Base-by-base conservation (phyloP, 1,140 invertebrate genomes). In the Drosophila eugracilis region DNA sequence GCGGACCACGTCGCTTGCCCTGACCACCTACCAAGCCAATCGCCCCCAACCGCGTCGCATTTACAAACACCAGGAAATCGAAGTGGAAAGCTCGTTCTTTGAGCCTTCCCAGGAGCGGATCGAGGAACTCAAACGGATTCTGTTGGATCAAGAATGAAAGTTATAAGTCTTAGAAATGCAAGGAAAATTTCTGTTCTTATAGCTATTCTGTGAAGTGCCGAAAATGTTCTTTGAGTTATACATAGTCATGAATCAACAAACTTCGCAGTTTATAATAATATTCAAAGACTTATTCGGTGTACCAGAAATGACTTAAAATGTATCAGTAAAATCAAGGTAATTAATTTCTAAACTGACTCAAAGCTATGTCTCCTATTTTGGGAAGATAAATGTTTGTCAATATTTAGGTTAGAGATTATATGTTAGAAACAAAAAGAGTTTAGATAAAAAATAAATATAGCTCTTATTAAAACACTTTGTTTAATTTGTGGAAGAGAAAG, bases 11-110 rank as follows among this genome's bases (percentile, higher is more conserved):
- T 22, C 3, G 36, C 34, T 1, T 1, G 19, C 70, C 12, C 5
- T 37, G 24, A 60, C 42, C 21, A 75, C 30, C 14, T 67, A 48
- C 9, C 62, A 52, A 5, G 32, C 47, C 7, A 52, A 44, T 3
- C 77, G 70, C 5, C 76, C 77, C 15, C 57, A 41, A 6, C 39
- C 47, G 17, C 77, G 77, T 32, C 63, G 71, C 3, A 22, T 53
- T n/a, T 55, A 53, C 10, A 47, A 24, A 0, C 62, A 79, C 42
- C 17, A 39, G 54, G 76, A 80, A 42, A 15, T 60, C 4, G 6
- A 32, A 9, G 78, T 65, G 36, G 54, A 59, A 21, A 36, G 53
- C 7, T 57, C 45, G 32, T 79, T 72, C 39, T 80, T 80, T 24
- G 47, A 78, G 26, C 71, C 73, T 1, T 37, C 72, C 3, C 10